phyloP scores from a whole-genome alignment of 2,113 vertebrate species.

The Orthonyx spaldingii region DNA sequence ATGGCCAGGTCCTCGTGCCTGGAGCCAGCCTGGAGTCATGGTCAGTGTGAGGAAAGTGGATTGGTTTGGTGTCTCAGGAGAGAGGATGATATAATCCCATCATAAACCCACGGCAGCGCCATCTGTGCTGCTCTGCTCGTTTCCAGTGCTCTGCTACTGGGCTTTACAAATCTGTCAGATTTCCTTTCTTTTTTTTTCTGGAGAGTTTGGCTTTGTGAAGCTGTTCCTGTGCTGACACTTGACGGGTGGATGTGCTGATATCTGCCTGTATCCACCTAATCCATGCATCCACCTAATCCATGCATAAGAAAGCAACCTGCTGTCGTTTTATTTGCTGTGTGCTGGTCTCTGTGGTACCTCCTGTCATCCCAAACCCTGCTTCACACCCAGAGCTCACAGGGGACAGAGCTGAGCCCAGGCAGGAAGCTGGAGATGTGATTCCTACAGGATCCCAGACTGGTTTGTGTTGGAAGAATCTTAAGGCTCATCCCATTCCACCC shows the following conservation, averaged over 20 bases:
- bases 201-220: background rate
- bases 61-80: background rate
- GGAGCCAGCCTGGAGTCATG: rapidly evolving
- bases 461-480: background rate
- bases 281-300: rapidly evolving
- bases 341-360: too few species aligned
- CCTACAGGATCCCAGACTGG: background rate
- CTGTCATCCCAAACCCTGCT: background rate
- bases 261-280: background rate
- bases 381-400: rapidly evolving
- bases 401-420: background rate
- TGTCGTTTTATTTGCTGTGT: background rate
- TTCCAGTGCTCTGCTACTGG: background rate
- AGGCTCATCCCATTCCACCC: background rate
- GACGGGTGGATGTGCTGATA: background rate
- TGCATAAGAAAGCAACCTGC: background rate
- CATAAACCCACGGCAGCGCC: background rate
- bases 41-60: background rate
- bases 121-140: background rate
- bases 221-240: background rate
- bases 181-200: background rate
- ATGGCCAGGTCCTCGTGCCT: background rate
- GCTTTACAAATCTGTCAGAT: background rate
- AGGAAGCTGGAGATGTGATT: background rate
- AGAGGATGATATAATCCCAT: background rate